Base-by-base conservation (phyloP, 2,797 vertebrate genomes). In the Bufotes viridis region DNA sequence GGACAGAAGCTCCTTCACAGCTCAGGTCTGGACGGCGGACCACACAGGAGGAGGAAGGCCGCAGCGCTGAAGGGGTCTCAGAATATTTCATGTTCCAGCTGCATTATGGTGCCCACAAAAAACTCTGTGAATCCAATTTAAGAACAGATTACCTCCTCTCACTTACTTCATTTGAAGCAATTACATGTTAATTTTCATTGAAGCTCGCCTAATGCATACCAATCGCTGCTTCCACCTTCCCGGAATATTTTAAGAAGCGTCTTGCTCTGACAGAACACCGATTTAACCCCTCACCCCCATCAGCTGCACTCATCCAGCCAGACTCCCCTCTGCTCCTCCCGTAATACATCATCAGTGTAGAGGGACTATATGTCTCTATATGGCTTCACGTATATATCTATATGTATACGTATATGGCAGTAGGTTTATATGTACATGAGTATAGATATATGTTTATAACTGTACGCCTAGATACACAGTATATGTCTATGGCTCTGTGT, bases 151-250 rank as follows among this genome's bases (percentile, higher is more conserved):
- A 96, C 95, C 95, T 96, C 95, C 95, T 95, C 95, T 95, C 95
- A 95, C 95, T 96, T 96, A 96, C 95, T 96, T 96, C 95, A 96
- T 96, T 96, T 96, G 95, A 95, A 95, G 95, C 95, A 96, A 96
- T 96, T 96, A 96, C 95, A 96, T 96, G 95, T 96, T 96, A 96
- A 96, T 96, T 96, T 96, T 95, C 95, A 96, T 95, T 95, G 95
- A 95, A 94, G 95, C 94, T 93, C 95, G 94, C 93, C 95, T 96
- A 96, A 96, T 96, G 95, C 95, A 96, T 96, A 96, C 94, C 95
- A 96, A 96, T 96, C 94, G 94, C 94, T 94, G 93, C 93, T 91
- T 94, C 94, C 95, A 96, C 95, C 95, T 95, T 95, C 95, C 95
- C 94, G 95, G 94, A 95, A 96, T 95, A 96, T 95, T 95, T 95